Percentiles rank a stretch among this genome's conserved stretches.
These are phyloP conservation scores for Xiphophorus hellerii DNA, from an alignment of 2,113 vertebrate species.

Conservation along the genomic window DNA sequence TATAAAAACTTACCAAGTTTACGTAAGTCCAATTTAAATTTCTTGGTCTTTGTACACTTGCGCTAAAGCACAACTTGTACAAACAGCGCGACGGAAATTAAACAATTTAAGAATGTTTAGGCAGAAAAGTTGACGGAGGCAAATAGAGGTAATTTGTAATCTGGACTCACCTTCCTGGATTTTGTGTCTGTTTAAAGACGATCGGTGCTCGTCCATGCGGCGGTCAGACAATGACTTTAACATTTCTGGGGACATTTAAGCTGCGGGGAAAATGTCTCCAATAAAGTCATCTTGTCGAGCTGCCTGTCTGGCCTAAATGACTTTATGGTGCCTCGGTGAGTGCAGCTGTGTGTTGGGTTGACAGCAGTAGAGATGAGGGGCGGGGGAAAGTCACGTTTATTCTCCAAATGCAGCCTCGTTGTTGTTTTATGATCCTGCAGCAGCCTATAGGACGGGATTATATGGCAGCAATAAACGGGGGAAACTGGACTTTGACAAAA, in stretches of 20 bases:
- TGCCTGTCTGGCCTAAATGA: constrained; percentile 72
- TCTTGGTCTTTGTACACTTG: too few species aligned
- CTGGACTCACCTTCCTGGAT: not conserved
- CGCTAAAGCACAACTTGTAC: too few species aligned
- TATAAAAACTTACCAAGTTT: too few species aligned
- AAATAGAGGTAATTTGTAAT: not conserved
- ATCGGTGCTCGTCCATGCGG: constrained; percentile 40
- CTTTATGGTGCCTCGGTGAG: constrained; percentile 57
- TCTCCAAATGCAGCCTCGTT: constrained; percentile 72
- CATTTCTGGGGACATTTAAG: constrained; percentile 58
- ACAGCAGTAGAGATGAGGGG: not conserved
- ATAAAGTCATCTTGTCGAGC: constrained; percentile 71
- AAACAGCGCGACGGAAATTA: too few species aligned
- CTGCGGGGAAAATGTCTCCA: constrained; percentile 58
- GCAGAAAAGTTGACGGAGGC: not conserved
- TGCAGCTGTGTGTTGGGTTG: constrained; percentile 33
- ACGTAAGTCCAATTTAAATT: too few species aligned
- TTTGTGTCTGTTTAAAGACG: constrained; percentile 13
- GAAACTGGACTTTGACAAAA: constrained; percentile 67
- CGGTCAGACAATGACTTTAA: constrained; percentile 74
- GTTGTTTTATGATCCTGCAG: constrained; percentile 77
- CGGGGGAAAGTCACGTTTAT: constrained; percentile 78
- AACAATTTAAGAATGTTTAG: too few species aligned
- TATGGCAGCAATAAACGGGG: constrained; percentile 66
- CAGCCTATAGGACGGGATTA: constrained; percentile 54